phyloP scores from a whole-genome alignment of 2,797 vertebrate species.

The Diplodus puntazzo region DNA sequence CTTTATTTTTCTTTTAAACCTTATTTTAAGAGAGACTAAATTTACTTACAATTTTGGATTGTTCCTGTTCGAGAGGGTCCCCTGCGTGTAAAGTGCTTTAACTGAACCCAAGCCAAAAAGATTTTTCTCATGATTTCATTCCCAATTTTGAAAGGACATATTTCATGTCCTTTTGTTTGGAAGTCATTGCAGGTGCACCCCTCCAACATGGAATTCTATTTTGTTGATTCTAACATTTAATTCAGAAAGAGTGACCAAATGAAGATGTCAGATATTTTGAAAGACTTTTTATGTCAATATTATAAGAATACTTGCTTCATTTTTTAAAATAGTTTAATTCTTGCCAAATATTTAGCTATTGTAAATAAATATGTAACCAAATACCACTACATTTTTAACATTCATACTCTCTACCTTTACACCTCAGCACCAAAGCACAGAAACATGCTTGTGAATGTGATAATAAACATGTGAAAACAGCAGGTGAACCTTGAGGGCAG shows the following conservation, averaged over 20 bases:
- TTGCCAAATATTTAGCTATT: slow-evolving; percentile 83
- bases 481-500: slow-evolving; percentile 66
- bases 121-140: slow-evolving; percentile 48
- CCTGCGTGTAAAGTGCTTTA: slow-evolving; percentile 77
- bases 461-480: slow-evolving; percentile 52
- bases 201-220: slow-evolving; percentile 62
- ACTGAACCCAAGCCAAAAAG: slow-evolving; percentile 74
- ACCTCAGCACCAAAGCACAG: slow-evolving; percentile 79
- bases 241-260: slow-evolving; percentile 80
- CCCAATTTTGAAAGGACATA: slow-evolving; percentile 29
- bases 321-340: slow-evolving; percentile 70
- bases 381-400: slow-evolving; percentile 78
- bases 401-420: slow-evolving; percentile 73
- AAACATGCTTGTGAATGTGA: slow-evolving; percentile 53
- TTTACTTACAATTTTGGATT: slow-evolving; percentile 43
- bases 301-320: slow-evolving; percentile 62
- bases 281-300: slow-evolving; percentile 79
- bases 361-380: slow-evolving; percentile 79
- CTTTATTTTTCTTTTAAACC: slow-evolving; percentile 66
- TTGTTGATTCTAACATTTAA: slow-evolving; percentile 70
- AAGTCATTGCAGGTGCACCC: slow-evolving; percentile 49
- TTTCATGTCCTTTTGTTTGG: slow-evolving; percentile 47
- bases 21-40: slow-evolving; percentile 47
- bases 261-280: slow-evolving; percentile 85
- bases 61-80: slow-evolving; percentile 70